Evolutionary conservation across 2,113 vertebrate species (phyloP).

Genomic region (Oxygymnocypris stewartii): DNA sequence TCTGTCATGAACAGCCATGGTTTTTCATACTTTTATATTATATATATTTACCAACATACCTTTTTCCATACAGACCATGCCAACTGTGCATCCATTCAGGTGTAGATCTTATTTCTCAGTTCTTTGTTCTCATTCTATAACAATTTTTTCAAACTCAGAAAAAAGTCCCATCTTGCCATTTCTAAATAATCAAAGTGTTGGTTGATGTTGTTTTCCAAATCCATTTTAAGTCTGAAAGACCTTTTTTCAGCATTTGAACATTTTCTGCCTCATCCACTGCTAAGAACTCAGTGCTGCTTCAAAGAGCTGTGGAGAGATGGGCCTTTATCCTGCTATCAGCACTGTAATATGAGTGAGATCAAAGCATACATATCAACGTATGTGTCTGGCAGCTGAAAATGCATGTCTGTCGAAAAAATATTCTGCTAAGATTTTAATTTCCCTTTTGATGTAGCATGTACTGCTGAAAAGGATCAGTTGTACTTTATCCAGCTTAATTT

Average conservation of each 20-base stretch:
- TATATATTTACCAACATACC: background rate
- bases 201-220: conserved; percentile 21
- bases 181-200: background rate
- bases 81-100: background rate
- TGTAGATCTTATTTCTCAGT: background rate
- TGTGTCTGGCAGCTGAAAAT: conserved; percentile 25
- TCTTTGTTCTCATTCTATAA: background rate
- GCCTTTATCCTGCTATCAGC: conserved; percentile 11
- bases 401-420: conserved; percentile 13
- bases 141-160: background rate
- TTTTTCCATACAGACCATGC: conserved; percentile 48
- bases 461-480: background rate
- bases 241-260: background rate
- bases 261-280: background rate
- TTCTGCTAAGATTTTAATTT: conserved; percentile 10
- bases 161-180: background rate
- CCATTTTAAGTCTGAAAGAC: conserved; percentile 5
- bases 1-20: conserved; percentile 46
- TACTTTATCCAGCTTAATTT: background rate
- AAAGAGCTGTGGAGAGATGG: conserved; percentile 35
- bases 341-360: conserved; percentile 23
- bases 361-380: conserved; percentile 14
- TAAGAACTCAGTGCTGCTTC: conserved; percentile 24
- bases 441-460: conserved; percentile 4
- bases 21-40: conserved; percentile 10